phyloP scores from a whole-genome alignment of 2,888 invertebrate genomes.

The Osmoderma eremita region DNA sequence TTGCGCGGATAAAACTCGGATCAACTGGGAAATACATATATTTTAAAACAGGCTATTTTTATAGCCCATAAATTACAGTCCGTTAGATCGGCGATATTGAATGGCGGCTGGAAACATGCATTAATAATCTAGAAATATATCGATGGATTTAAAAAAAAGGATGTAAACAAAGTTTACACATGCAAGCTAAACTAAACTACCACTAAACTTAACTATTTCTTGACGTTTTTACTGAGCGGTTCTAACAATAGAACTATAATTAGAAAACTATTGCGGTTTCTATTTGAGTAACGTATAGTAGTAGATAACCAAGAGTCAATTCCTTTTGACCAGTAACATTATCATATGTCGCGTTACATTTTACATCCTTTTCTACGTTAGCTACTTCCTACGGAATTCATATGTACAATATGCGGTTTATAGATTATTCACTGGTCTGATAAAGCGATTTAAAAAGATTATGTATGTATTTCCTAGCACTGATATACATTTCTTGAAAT shows the following conservation, averaged over 20 bases:
- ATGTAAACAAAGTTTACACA: no score
- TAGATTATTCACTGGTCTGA: constrained; percentile 27
- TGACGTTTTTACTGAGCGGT: no score
- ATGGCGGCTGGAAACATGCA: no score
- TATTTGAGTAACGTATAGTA: constrained; percentile 5
- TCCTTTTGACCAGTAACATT: constrained; percentile 11
- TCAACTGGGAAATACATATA: neutral
- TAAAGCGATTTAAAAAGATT: constrained; percentile 34
- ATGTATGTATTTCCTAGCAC: neutral
- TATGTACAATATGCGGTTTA: constrained; percentile 31
- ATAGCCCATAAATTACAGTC: no score
- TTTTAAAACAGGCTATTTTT: no score
- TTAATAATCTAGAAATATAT: no score
- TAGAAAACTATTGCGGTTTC: constrained; percentile 10
- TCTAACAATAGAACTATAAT: constrained; percentile 1
- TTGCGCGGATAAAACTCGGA: constrained; percentile 9
- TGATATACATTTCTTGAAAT: constrained; percentile 3
- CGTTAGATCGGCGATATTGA: no score
- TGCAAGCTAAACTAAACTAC: no score
- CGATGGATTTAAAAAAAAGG: no score
- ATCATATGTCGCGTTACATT: constrained; percentile 23
- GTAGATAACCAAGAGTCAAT: constrained; percentile 15
- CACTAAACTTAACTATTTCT: no score
- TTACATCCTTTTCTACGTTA: constrained; percentile 23
- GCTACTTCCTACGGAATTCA: constrained; percentile 34